These are phyloP conservation scores for Molanna angustata DNA, from an alignment of 2,888 invertebrate species.

Conservation along the genomic window DNA sequence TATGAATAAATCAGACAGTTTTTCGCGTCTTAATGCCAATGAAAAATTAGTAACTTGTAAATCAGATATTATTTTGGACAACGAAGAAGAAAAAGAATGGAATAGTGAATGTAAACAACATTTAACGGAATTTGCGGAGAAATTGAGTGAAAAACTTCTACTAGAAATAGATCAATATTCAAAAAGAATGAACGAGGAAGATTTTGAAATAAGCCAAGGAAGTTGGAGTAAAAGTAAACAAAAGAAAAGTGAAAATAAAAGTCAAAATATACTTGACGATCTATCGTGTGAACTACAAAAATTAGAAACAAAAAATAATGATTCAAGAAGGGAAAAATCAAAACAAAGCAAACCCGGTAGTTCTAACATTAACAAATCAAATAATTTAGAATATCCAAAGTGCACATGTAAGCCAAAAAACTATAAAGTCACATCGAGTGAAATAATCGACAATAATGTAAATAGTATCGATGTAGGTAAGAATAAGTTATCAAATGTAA, in stretches of 20 bases:
- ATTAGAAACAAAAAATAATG: constrained; percentile 44
- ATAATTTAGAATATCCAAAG: constrained; percentile 35
- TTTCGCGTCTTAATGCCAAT: constrained; percentile 51
- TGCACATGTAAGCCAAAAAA: constrained; percentile 41
- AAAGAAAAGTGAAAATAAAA: constrained; percentile 51
- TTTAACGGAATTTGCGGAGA: constrained; percentile 76
- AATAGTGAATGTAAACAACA: constrained; percentile 66
- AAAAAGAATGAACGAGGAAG: constrained; percentile 53
- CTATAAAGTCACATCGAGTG: constrained; percentile 24
- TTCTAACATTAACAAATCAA: background rate
- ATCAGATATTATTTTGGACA: constrained; percentile 50
- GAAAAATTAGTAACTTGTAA: constrained; percentile 54
- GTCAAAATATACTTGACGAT: constrained; percentile 51
- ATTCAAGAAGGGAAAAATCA: background rate
- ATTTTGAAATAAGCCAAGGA: constrained; percentile 53
- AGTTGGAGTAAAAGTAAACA: constrained; percentile 53
- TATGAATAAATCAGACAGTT: constrained; percentile 54
- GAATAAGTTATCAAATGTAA: constrained; percentile 25
- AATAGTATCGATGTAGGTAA: constrained; percentile 25
- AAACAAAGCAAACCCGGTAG: background rate
- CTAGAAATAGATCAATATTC: constrained; percentile 70
- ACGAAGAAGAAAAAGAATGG: constrained; percentile 52
- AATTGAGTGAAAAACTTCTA: constrained; percentile 75
- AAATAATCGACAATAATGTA: constrained; percentile 32
- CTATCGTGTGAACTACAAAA: constrained; percentile 54